A percentile compares a stretch with the other conserved stretches of the same genome.
These are phyloP conservation scores for Callaeas wilsoni DNA, from an alignment of 2,113 vertebrate genomes.

Conservation along the genomic window DNA sequence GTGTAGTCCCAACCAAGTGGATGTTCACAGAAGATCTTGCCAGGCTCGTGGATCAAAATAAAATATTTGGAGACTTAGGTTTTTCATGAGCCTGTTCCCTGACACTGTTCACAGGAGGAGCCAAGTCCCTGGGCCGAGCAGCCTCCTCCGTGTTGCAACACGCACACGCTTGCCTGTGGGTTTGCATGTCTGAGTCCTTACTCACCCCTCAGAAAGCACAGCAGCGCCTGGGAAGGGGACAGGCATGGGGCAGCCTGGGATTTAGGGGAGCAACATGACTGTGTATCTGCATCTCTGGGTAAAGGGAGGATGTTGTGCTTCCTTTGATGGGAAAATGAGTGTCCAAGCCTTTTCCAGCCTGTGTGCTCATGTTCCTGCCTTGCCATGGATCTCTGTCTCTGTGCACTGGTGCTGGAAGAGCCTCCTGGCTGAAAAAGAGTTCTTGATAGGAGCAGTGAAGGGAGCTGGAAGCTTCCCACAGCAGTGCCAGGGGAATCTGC, in stretches of 20 bases:
- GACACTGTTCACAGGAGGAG: neutral
- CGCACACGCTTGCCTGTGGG: neutral
- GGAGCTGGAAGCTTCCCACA: neutral
- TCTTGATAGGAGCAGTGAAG: neutral
- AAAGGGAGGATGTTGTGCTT: neutral
- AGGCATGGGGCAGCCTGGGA: neutral
- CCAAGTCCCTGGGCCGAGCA: neutral
- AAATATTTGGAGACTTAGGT: slow-evolving; percentile 44
- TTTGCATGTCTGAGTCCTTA: slow-evolving; percentile 28
- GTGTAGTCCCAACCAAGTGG: neutral
- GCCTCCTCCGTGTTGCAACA: neutral
- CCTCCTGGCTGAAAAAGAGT: neutral
- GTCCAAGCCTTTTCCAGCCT: neutral
- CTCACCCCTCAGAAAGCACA: neutral
- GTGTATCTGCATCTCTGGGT: neutral
- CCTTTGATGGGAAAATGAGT: neutral
- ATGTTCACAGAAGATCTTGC: slow-evolving; percentile 30
- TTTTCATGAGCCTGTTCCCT: slow-evolving; percentile 13
- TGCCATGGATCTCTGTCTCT: neutral
- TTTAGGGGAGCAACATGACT: neutral
- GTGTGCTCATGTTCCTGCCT: accelerated
- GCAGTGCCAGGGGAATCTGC: neutral
- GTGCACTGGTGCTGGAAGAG: neutral
- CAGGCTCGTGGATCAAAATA: slow-evolving; percentile 17
- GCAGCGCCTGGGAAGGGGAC: neutral